Percentiles rank a stretch among this genome's conserved stretches.
These are phyloP conservation scores for Enteromius viviparus DNA, from an alignment of 2,797 vertebrate genomes.

Conservation along the genomic window DNA sequence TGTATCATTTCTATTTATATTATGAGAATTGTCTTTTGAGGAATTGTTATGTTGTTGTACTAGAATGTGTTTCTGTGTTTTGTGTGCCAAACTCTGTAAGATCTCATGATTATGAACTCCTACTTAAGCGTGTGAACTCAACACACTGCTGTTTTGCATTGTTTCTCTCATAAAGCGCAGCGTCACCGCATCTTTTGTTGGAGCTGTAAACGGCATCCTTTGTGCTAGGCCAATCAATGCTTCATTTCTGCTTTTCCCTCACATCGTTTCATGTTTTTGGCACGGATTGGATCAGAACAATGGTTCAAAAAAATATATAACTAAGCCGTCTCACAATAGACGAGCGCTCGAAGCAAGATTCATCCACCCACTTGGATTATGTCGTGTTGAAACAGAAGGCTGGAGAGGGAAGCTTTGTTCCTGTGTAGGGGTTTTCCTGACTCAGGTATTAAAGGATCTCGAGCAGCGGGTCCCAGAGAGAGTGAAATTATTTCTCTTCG, in stretches of 20 bases:
- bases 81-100: slow-evolving; percentile 34
- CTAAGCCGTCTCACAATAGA: slow-evolving; percentile 11
- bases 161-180: slow-evolving; percentile 4
- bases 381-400: slow-evolving; percentile 27
- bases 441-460: slow-evolving; percentile 34
- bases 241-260: slow-evolving; percentile 14
- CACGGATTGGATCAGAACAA: slow-evolving; percentile 23
- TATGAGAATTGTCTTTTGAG: slow-evolving; percentile 3
- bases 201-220: neutral
- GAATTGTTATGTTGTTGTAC: slow-evolving; percentile 23
- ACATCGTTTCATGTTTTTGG: slow-evolving; percentile 10
- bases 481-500: neutral
- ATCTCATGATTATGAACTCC: slow-evolving; percentile 32
- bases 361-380: slow-evolving; percentile 41
- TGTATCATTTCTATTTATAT: slow-evolving; percentile 33
- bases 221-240: slow-evolving; percentile 22
- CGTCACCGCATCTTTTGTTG: slow-evolving; percentile 28
- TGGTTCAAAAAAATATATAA: slow-evolving; percentile 11
- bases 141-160: slow-evolving; percentile 1
- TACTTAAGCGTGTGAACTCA: slow-evolving; percentile 20
- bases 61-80: slow-evolving; percentile 16
- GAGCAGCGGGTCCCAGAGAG: neutral
- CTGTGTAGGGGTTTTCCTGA: slow-evolving; percentile 34
- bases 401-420: slow-evolving; percentile 39
- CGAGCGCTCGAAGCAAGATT: slow-evolving; percentile 7